phyloP scores from a whole-genome alignment of 2,113 vertebrate genomes.

The Spheniscus mendiculus region DNA sequence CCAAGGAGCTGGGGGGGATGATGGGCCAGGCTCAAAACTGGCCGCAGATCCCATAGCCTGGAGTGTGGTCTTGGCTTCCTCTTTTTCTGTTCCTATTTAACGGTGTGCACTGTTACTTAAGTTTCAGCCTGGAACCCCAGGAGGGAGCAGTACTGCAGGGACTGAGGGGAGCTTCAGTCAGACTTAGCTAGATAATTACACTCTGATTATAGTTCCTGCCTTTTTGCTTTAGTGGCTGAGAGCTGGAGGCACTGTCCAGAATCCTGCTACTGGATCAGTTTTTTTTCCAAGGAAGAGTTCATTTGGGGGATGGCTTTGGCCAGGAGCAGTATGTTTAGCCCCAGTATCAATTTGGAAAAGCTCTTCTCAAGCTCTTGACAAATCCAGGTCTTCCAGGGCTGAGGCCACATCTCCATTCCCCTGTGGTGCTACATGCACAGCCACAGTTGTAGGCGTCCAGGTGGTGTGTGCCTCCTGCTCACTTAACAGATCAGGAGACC shows the following conservation, averaged over 20 bases:
- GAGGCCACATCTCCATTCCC: neutral
- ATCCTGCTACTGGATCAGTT: neutral
- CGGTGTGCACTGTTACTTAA: slow-evolving; percentile 41
- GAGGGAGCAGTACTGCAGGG: slow-evolving; percentile 33
- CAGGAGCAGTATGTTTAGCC: neutral
- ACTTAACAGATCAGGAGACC: neutral
- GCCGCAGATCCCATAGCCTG: neutral
- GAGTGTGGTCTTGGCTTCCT: neutral
- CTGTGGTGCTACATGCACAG: neutral
- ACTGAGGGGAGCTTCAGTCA: slow-evolving; percentile 13
- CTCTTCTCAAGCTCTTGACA: slow-evolving; percentile 21
- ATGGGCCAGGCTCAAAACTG: neutral
- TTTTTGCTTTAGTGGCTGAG: neutral
- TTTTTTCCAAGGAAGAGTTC: neutral
- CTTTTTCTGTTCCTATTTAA: slow-evolving; percentile 25
- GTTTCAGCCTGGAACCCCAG: slow-evolving; percentile 49
- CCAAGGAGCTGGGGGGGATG: slow-evolving; percentile 26
- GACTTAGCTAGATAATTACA: slow-evolving; percentile 20
- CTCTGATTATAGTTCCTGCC: slow-evolving; percentile 22
- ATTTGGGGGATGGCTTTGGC: neutral
- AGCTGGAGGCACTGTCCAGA: neutral
- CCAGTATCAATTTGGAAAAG: neutral
- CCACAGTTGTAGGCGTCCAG: neutral
- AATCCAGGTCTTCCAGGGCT: slow-evolving; percentile 61
- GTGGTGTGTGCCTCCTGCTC: neutral